Evolutionary conservation across 2,888 invertebrate species (phyloP), one percentile per base, ranked within the genome.

Genomic region (Phengaris alcon): DNA sequence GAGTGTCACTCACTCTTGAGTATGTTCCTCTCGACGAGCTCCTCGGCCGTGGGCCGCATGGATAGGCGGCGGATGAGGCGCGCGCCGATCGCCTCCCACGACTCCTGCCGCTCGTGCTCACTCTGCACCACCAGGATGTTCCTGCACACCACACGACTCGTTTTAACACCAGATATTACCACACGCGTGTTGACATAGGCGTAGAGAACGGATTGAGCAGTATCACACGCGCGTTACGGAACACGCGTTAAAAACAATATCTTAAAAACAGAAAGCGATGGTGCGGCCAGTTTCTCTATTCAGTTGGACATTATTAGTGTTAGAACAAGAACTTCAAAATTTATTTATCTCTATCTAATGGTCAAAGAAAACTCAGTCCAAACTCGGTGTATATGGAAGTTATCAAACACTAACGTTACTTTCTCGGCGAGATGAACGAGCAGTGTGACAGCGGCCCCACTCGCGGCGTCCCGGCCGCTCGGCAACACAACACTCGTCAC

Each of bases 1-100:
- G 9, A 46, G 9, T 57, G 46, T 48, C 10, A 94, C 96, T 96
- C 94, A 98, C 98, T 97, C 95, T 98, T 99, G 82, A 99, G 95
- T 89, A 99, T 99, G 89, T 99, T 99, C 84, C 99, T 95, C 90
- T 99, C 98, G 88, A 99, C 98, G 80, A 99, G 95, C 91, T 99
- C 99, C 90, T 99, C 99, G 80, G 97, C 97, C 73, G 99, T 98
- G 82, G 99, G 99, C 85, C 99, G 95, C 97, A 99, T 97, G 91
- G 99, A 99, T 85, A 99, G 94, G 84, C 99, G 96, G 88, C 99
- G 95, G 85, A 98, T 98, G 82, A 99, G 95, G 83, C 98, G 96
- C 80, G 97, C 98, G 75, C 98, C 98, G 86, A 99, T 98, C 78
- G 97, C 98, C 90, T 98, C 98, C 94, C 98, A 97, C 84, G 96